Base-by-base conservation (phyloP, 2,113 vertebrate genomes). In the Hippocampus mohnikei region DNA sequence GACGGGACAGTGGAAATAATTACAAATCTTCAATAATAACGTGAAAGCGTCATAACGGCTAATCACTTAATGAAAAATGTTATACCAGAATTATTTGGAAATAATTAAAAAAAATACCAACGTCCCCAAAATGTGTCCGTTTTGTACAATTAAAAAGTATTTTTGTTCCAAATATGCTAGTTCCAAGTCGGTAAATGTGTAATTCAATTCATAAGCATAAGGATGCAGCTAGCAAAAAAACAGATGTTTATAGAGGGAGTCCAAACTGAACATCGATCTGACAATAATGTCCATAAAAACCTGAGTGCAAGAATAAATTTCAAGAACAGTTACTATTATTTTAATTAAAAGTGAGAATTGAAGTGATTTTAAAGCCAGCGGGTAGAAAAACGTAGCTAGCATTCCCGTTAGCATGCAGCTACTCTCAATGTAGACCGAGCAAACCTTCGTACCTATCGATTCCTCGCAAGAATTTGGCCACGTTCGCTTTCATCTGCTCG, bases 401-500 rank as follows among this genome's bases (percentile, higher is more conserved):
- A 63, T 29, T 3, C 16, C 23, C 12, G 18, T 81, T 82, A 86
- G 79, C 75, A 55, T 29, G 27, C 55, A 72, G 0, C 60, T 76
- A 73, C 48, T 9, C 59, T 1, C 21, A 18, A 9, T 55, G 0
- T 1, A 10, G 29, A 10, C 9, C 21, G 6, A 2, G 1, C 1
- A 44, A 16, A 2, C 25, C 12, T 64, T 25, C 42, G 2, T 72
- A 97, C 95, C 95, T 93, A 85, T 97, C 95, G 84, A 97, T 97
- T 6, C 95, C 95, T 27, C 94, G 92, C 40, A 97, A 88, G 41
- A 97, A 91, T 70, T 95, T 94, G 27, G 93, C 95, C 74, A 97
- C 95, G 78, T 95, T 97, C 20, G 94, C 93, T 81, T 95, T 91
- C 95, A 97, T 96, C 85, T 96, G 95, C 79, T 97, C 95, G 75